Evolutionary conservation across 1,140 invertebrate genomes (phyloP).

Genomic region (Phenacoccus solenopsis): DNA sequence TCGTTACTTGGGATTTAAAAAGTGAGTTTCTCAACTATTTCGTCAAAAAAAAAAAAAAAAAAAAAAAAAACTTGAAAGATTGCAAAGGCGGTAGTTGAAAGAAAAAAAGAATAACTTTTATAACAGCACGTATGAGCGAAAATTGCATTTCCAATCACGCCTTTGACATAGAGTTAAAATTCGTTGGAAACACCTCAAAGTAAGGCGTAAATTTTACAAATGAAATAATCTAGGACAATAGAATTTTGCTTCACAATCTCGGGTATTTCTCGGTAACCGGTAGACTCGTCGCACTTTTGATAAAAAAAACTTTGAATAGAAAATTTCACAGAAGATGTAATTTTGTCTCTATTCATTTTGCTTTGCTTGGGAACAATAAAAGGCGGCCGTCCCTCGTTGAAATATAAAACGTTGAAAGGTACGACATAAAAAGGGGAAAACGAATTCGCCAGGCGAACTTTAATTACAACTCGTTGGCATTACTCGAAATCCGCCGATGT

Average conservation of each 20-base stretch:
- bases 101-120: neutral
- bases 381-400: neutral
- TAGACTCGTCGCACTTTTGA: neutral
- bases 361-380: constrained; percentile 8
- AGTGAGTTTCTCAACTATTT: too few species aligned
- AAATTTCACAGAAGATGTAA: neutral
- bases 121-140: neutral
- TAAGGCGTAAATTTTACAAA: neutral
- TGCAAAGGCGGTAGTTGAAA: too few species aligned
- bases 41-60: too few species aligned
- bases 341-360: constrained; percentile 15
- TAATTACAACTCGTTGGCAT: constrained; percentile 17
- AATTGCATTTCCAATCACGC: neutral
- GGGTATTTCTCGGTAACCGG: neutral
- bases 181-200: neutral
- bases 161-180: neutral
- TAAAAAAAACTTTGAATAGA: neutral
- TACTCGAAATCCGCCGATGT: constrained; percentile 14
- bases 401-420: constrained; percentile 11
- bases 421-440: constrained; percentile 7
- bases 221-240: neutral
- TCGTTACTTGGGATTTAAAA: too few species aligned
- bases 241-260: neutral
- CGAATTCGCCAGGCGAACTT: constrained; percentile 10
- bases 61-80: too few species aligned